Evolutionary conservation across 23 tunicate genomes (phyloP).

Genomic region (Halocynthia aurantium): DNA sequence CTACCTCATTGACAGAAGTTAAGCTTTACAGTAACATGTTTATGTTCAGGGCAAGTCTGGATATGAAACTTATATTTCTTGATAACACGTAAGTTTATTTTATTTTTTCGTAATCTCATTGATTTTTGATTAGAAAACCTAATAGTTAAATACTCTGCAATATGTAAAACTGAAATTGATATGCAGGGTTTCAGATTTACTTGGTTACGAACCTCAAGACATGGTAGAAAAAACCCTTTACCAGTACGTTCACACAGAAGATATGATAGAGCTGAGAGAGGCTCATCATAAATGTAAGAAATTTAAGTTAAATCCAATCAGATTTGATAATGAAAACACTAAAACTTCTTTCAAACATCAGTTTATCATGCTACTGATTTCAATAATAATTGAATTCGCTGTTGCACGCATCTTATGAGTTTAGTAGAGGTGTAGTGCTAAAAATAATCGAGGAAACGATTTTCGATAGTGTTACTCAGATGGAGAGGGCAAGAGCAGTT

Average conservation of each 20-base stretch:
- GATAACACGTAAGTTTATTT: constrained; percentile 61
- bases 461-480: no score
- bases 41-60: constrained; percentile 91
- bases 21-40: constrained; percentile 79
- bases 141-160: neutral
- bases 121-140: neutral
- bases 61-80: constrained; percentile 69
- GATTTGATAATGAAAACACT: neutral
- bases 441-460: no score
- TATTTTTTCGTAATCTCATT: no score
- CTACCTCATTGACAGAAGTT: constrained; percentile 80
- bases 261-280: constrained; percentile 44
- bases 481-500: no score
- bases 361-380: neutral
- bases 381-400: neutral
- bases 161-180: neutral
- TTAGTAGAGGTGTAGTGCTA: no score
- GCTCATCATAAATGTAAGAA: constrained; percentile 79
- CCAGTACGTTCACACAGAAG: constrained; percentile 72
- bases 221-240: constrained; percentile 81
- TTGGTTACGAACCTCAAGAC: constrained; percentile 93
- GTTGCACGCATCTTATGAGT: neutral
- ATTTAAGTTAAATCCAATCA: neutral
- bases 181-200: constrained; percentile 51
- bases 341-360: neutral